phyloP scores from a whole-genome alignment of 2,797 vertebrate genomes.

The Peromyscus aztecus region DNA sequence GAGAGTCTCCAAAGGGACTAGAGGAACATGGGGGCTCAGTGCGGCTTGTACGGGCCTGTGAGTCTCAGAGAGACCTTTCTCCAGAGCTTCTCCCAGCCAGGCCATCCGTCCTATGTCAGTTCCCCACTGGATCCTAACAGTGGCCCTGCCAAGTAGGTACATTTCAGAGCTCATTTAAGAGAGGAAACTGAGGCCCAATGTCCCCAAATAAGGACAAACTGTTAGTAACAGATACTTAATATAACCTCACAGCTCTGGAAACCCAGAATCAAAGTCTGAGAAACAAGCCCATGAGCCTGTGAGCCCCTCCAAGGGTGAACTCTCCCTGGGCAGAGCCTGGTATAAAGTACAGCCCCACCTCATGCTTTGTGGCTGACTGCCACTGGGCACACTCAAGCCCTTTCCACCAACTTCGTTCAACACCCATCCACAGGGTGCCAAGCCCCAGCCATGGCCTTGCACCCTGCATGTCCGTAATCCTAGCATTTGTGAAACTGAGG shows the following conservation, averaged over 20 bases:
- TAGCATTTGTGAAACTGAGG: neutral
- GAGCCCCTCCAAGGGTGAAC: neutral
- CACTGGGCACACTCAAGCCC: neutral
- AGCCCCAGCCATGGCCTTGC: neutral
- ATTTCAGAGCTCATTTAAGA: neutral
- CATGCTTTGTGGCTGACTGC: neutral
- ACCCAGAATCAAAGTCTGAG: neutral
- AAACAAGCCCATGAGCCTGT: neutral
- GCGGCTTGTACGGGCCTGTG: no score
- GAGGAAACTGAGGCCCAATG: neutral
- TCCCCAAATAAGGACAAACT: neutral
- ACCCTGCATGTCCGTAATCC: neutral
- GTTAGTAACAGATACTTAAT: neutral
- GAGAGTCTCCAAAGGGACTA: neutral
- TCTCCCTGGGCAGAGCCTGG: neutral
- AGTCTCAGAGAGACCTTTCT: neutral
- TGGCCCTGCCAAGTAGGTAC: neutral
- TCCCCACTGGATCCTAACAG: neutral
- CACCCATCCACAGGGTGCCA: neutral
- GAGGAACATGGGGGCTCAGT: neutral
- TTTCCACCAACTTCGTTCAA: neutral
- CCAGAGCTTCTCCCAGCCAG: neutral
- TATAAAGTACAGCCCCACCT: rapidly evolving
- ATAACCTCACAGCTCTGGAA: neutral
- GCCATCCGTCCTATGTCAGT: rapidly evolving